These are phyloP conservation scores for Poecilia picta DNA, from an alignment of 2,797 vertebrate species.

Conservation along the genomic window DNA sequence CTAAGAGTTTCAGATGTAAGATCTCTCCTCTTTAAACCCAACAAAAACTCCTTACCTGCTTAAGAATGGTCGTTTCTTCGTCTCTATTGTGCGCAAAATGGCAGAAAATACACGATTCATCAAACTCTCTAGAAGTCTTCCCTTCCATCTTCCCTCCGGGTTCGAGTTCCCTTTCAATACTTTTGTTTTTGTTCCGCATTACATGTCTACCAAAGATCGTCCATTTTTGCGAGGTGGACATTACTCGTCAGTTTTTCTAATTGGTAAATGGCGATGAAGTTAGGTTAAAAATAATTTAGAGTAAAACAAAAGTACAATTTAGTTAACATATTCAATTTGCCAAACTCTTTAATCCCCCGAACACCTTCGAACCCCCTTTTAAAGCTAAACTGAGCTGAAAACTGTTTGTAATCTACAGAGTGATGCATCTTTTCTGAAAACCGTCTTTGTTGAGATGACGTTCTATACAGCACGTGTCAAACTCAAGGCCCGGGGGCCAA, in stretches of 20 bases:
- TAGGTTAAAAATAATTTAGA: background rate
- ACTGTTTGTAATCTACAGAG: background rate
- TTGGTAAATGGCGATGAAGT: background rate
- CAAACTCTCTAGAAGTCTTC: accelerated
- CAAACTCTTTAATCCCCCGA: background rate
- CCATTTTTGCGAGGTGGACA: background rate
- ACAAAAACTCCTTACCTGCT: conserved; percentile 42
- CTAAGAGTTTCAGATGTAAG: background rate
- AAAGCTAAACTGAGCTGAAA: background rate
- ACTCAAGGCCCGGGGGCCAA: too few species aligned
- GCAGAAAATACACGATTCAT: conserved; percentile 62
- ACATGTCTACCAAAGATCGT: conserved; percentile 19
- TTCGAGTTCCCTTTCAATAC: background rate
- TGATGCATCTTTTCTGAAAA: background rate
- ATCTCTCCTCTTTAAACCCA: background rate
- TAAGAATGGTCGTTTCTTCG: conserved; percentile 42
- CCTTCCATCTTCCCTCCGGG: background rate
- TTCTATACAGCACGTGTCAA: background rate
- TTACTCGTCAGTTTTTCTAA: background rate
- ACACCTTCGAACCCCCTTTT: background rate
- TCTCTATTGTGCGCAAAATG: conserved; percentile 47
- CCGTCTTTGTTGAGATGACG: background rate
- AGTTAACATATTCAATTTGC: too few species aligned
- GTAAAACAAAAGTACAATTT: background rate
- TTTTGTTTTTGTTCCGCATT: background rate